Evolutionary conservation across 30 jellyfish, hydroid and myxozoan genomes (phyloP).

Genomic region (Aurelia aurita): DNA sequence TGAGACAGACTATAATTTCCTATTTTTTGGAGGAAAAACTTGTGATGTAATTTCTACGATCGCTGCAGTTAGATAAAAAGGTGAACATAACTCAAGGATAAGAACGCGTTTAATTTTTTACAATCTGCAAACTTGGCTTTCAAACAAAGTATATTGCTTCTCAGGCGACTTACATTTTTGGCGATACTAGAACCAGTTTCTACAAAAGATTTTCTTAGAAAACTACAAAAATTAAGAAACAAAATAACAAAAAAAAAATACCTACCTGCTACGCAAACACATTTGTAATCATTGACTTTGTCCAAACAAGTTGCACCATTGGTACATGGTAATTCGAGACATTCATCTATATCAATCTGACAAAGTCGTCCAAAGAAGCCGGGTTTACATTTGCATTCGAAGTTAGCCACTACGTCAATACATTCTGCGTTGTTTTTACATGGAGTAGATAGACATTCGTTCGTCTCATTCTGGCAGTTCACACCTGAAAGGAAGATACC

Average conservation of each 20-base stretch:
- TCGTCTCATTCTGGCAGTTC: conserved; percentile 77
- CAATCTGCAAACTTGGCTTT: no score
- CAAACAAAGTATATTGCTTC: no score
- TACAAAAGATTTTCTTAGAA: neutral
- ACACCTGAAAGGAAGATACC: conserved; percentile 30
- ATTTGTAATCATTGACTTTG: conserved; percentile 68
- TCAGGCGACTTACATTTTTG: neutral
- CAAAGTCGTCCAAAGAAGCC: conserved; percentile 86
- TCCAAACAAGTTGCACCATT: conserved; percentile 85
- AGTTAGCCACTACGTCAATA: conserved; percentile 69
- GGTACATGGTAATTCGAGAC: conserved; percentile 79
- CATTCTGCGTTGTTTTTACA: conserved; percentile 89
- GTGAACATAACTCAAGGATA: no score
- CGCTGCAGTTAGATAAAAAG: no score
- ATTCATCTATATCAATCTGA: conserved; percentile 80
- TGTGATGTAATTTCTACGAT: no score
- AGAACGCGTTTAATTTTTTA: no score
- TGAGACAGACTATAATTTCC: no score
- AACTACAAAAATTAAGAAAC: neutral
- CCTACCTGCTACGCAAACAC: conserved; percentile 86
- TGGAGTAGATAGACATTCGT: conserved; percentile 82
- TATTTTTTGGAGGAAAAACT: no score
- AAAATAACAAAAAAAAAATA: neutral
- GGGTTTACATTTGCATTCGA: conserved; percentile 76
- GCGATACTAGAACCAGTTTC: neutral